Percentiles rank a stretch among this genome's conserved stretches.
Evolutionary conservation across 2,113 vertebrate species (phyloP).

Genomic region (Nymphicus hollandicus): DNA sequence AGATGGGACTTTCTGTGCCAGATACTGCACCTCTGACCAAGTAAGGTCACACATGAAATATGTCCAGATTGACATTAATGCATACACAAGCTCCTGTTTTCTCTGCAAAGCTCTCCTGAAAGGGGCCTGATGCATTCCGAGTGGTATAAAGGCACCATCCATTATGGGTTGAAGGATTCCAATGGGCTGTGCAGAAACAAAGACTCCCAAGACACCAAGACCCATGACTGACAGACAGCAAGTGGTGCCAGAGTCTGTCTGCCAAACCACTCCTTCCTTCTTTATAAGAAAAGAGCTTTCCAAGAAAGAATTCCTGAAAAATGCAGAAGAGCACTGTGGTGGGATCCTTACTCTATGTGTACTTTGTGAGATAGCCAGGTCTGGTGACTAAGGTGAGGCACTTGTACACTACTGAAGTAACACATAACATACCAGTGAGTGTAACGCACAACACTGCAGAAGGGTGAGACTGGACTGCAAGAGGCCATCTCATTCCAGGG

Average conservation of each 20-base stretch:
- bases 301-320: not conserved
- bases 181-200: not conserved
- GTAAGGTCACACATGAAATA: not conserved
- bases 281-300: not conserved
- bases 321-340: not conserved
- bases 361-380: not conserved
- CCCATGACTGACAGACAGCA: not conserved
- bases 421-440: not conserved
- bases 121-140: not conserved
- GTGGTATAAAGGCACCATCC: not conserved
- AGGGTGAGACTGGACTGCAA: rapidly evolving
- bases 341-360: not conserved
- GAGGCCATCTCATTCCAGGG: not conserved
- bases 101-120: not conserved
- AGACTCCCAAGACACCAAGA: not conserved
- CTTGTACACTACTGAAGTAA: not conserved
- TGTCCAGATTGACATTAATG: not conserved
- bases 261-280: not conserved
- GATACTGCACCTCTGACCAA: not conserved
- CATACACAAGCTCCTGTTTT: not conserved
- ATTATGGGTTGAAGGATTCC: not conserved
- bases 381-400: not conserved
- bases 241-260: not conserved
- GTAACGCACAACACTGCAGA: not conserved
- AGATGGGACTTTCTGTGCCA: not conserved